A percentile compares a stretch with the other conserved stretches of the same genome.
Conservation (phyloP, 1,140 invertebrate species). For the Drosophila teissieri region DNA sequence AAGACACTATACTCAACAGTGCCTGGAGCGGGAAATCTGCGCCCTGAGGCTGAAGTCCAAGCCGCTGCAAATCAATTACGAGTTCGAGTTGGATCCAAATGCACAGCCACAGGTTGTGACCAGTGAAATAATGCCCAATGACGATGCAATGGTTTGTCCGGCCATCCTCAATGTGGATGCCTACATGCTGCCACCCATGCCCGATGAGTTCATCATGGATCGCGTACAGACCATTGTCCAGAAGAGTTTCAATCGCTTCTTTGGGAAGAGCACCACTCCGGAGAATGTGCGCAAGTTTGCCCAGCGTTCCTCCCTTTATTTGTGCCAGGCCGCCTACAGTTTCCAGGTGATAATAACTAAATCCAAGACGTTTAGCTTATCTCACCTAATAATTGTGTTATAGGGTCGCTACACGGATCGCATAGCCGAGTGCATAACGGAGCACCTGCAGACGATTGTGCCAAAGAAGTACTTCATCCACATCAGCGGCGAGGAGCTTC, state of each 20-base stretch:
- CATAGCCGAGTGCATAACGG: slow-evolving; percentile 73
- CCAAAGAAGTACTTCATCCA: slow-evolving; percentile 79
- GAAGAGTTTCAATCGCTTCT: slow-evolving; percentile 64
- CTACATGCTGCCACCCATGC: slow-evolving; percentile 61
- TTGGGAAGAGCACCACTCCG: slow-evolving; percentile 59
- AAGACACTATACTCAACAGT: slow-evolving; percentile 25
- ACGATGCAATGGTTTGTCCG: slow-evolving; percentile 51
- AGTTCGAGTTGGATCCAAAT: slow-evolving; percentile 29
- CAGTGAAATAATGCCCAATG: slow-evolving; percentile 35
- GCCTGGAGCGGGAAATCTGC: slow-evolving; percentile 78
- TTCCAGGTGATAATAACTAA: slow-evolving; percentile 47
- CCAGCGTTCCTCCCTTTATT: slow-evolving; percentile 65
- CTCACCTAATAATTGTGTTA: slow-evolving; percentile 1
- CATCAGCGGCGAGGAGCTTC: slow-evolving; percentile 63
- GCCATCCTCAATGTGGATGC: slow-evolving; percentile 66
- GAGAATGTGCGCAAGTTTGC: slow-evolving; percentile 70
- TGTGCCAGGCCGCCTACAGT: slow-evolving; percentile 74
- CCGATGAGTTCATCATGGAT: slow-evolving; percentile 77
- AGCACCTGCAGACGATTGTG: slow-evolving; percentile 70
- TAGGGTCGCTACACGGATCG: slow-evolving; percentile 70
- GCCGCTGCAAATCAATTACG: slow-evolving; percentile 69
- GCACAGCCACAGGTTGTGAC: slow-evolving; percentile 4
- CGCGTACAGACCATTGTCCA: slow-evolving; percentile 73
- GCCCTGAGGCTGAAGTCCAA: slow-evolving; percentile 77
- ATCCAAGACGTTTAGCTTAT: fast-evolving